Evolutionary conservation across 2,113 vertebrate genomes (phyloP), one percentile per base, ranked within the genome.

Genomic region (Sardina pilchardus): DNA sequence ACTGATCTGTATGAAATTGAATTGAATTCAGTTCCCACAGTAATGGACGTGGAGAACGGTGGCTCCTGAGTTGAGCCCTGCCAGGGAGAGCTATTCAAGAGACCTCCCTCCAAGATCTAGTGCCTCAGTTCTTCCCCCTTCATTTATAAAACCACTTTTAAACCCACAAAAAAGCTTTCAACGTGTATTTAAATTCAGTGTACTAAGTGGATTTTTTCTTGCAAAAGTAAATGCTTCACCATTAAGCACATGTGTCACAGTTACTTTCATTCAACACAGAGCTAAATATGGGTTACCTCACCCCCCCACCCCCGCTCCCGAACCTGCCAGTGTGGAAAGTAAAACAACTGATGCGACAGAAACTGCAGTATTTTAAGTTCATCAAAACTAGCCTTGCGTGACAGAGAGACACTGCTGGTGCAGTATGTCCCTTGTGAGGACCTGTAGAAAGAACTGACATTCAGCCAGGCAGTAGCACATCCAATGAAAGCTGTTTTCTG

Each of bases 391-490:
- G 34, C 26, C 71, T 75, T 75, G 71, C 71, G 34, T 71, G 71
- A 75, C 71, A 75, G 34, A 75, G 71, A 63, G n/a, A 43, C 80
- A 36, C 42, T 81, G 36, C 50, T 48, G 26, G 48, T 56, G 80
- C 80, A 83, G 36, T 36, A 81, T 88, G 87, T 67, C 21, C 78
- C 24, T 78, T 39, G 71, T 75, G 71, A 75, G 71, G 71, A 34
- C 71, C 71, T 34, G 12, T 75, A 75, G 26, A 75, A 17, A 75
- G 10, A 75, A 30, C 26, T 75, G 71, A 5, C 1, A 36, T 36
- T 17, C 30, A 75, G 30, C 30, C 4, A 36, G 30, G 71, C 30
- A 4, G 30, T n/a, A 75, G 34, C 71, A 75, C n/a, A 71, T 12
- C 0, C n/a, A 26, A 9, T 30, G n/a, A 36, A 34, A 17, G 14